Evolutionary conservation across 1,140 invertebrate genomes (phyloP), one percentile per base, ranked within the genome.

Genomic region (Monochamus saltuarius): DNA sequence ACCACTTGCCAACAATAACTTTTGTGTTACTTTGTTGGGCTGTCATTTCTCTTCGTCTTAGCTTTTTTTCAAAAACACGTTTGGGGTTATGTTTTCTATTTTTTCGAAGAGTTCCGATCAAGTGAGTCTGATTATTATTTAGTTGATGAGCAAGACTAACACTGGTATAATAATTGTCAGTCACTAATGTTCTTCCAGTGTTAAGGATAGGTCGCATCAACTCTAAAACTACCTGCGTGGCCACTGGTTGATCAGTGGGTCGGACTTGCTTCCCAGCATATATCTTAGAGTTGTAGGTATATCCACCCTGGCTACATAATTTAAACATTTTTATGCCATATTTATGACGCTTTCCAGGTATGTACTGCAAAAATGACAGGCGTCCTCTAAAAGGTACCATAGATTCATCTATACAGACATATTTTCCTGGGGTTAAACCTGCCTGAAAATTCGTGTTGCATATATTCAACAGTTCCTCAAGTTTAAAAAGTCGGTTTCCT

Each of bases 1-100:
- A 29, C 22, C 22, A 29, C 22, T 29, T 29, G 22, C 22, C 69
- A 43, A 78, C 61, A 9, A 75, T 58, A 9, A 78, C 75, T 59
- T 78, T 72, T 46, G 70, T 49, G 59, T 76, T 76, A 64, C 77
- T 73, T 70, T 70, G 75, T 75, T 77, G 79, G 65, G 73, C 72
- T 37, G 75, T 51, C 8, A 80, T 64, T 43, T 68, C 73, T 13
- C 73, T 69, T 69, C 56, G 62, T 62, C 74, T 73, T 53, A 78
- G 66, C 56, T 74, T 78, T 37, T 62, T 56, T 42, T 62, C 55
- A 53, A 74, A 63, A 7, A 78, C 64, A 50, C 66, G 62, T 56
- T 73, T 70, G 29, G 75, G 72, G 17, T 75, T 65, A 58, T 65
- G 62, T 65, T 72, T 74, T 56, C 70, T 55, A 61, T 75, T 77